phyloP scores from a whole-genome alignment of 2,888 invertebrate species.

The Galerucella calmariensis region DNA sequence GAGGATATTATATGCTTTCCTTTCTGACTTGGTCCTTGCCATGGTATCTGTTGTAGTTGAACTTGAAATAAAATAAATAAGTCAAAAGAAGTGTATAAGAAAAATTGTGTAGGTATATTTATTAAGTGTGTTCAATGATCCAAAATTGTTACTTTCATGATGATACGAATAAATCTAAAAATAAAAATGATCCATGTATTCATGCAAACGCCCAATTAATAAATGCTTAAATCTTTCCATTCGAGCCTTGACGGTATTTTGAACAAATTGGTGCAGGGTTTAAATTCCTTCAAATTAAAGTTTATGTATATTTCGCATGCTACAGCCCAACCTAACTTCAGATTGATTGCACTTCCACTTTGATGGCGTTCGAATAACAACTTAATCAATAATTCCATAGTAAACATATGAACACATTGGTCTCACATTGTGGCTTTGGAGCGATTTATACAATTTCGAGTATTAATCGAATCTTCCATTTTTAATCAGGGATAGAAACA shows the following conservation, averaged over 20 bases:
- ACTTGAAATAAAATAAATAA: too few species aligned
- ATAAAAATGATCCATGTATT: not conserved
- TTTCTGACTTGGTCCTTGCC: too few species aligned
- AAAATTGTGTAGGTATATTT: too few species aligned
- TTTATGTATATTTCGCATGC: conserved; percentile 28
- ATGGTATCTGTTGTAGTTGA: too few species aligned
- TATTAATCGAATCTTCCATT: too few species aligned
- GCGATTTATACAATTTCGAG: too few species aligned
- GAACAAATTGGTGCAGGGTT: conserved; percentile 25
- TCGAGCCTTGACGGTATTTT: not conserved
- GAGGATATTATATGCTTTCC: too few species aligned
- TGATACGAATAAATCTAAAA: not conserved
- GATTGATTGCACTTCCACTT: conserved; percentile 14
- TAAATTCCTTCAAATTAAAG: conserved; percentile 16
- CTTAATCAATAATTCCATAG: not conserved
- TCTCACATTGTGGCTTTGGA: too few species aligned
- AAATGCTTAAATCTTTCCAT: not conserved
- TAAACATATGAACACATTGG: not conserved
- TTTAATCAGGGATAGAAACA: too few species aligned
- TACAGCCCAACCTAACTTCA: not conserved
- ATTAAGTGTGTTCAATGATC: too few species aligned
- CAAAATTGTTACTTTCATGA: too few species aligned
- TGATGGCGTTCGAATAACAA: not conserved
- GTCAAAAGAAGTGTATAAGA: too few species aligned
- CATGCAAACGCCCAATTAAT: conserved; percentile 6